These are phyloP conservation scores for Volucella inanis DNA, from an alignment of 2,888 invertebrate genomes.

Conservation along the genomic window DNA sequence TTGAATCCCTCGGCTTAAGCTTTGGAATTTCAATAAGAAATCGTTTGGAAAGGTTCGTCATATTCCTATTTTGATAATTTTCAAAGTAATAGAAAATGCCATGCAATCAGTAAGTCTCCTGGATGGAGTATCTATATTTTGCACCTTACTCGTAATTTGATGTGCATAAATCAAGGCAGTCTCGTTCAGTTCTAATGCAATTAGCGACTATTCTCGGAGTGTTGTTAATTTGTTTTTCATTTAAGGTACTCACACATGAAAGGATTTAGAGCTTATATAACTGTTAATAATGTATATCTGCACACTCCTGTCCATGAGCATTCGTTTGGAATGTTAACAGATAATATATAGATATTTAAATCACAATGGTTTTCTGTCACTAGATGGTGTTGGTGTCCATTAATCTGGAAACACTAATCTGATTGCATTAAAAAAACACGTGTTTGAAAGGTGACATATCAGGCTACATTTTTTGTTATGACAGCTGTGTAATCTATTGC, in stretches of 20 bases:
- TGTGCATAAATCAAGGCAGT: conserved; percentile 60
- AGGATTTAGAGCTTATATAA: background rate
- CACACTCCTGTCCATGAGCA: too few relatives aligned
- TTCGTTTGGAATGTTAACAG: too few relatives aligned
- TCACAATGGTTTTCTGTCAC: too few relatives aligned
- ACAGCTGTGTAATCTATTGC: too few relatives aligned
- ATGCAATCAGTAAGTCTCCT: conserved; percentile 32
- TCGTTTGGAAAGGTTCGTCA: conserved; percentile 24
- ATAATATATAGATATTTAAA: too few relatives aligned
- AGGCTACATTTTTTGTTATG: too few relatives aligned
- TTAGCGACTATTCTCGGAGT: conserved; percentile 50
- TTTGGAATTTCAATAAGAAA: conserved; percentile 50
- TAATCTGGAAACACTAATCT: too few relatives aligned
- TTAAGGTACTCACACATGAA: conserved; percentile 14
- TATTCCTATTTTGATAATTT: conserved; percentile 37
- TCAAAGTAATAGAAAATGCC: conserved; percentile 12
- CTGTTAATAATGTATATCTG: too few relatives aligned
- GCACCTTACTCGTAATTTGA: conserved; percentile 32
- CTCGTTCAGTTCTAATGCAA: conserved; percentile 44
- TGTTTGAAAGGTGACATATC: too few relatives aligned
- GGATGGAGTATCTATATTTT: background rate
- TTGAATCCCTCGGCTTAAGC: conserved; percentile 34
- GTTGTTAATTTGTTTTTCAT: conserved; percentile 51
- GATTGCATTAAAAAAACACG: too few relatives aligned
- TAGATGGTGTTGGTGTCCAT: too few relatives aligned